These are phyloP conservation scores for Leucophora obtusa DNA, from an alignment of 2,888 invertebrate species.

Conservation along the genomic window DNA sequence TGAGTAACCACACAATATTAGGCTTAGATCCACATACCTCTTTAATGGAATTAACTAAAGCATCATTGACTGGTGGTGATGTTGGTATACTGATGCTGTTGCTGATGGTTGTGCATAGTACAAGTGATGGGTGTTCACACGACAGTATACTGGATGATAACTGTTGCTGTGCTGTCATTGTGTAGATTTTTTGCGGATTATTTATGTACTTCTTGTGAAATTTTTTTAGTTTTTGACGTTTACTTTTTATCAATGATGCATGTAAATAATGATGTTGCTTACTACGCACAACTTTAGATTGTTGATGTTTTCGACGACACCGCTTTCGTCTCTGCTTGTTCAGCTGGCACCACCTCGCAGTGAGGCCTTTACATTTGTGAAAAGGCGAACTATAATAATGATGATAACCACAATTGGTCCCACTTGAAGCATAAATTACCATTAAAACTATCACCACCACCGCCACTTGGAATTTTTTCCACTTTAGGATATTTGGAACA, in stretches of 20 bases:
- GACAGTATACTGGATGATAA: neutral
- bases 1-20: constrained; percentile 75
- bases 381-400: constrained; percentile 29
- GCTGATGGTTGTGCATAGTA: too few species aligned
- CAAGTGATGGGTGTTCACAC: neutral
- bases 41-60: constrained; percentile 10
- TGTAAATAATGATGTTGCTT: constrained; percentile 47
- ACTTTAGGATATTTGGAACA: constrained; percentile 13
- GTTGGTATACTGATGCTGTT: neutral
- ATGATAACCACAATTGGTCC: constrained; percentile 8
- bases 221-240: constrained; percentile 25
- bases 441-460: constrained; percentile 32
- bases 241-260: constrained; percentile 13
- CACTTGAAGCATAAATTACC: constrained; percentile 42
- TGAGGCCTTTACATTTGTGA: constrained; percentile 9
- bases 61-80: constrained; percentile 1
- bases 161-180: neutral
- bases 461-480: constrained; percentile 23
- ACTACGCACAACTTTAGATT: constrained; percentile 16
- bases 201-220: constrained; percentile 5
- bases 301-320: constrained; percentile 14
- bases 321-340: neutral
- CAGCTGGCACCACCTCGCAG: constrained; percentile 12
- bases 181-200: constrained; percentile 6
- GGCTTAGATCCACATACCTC: constrained; percentile 60